Evolutionary conservation across 2,797 vertebrate genomes (phyloP), one percentile per base, ranked within the genome.

Genomic region (Falco naumanni): DNA sequence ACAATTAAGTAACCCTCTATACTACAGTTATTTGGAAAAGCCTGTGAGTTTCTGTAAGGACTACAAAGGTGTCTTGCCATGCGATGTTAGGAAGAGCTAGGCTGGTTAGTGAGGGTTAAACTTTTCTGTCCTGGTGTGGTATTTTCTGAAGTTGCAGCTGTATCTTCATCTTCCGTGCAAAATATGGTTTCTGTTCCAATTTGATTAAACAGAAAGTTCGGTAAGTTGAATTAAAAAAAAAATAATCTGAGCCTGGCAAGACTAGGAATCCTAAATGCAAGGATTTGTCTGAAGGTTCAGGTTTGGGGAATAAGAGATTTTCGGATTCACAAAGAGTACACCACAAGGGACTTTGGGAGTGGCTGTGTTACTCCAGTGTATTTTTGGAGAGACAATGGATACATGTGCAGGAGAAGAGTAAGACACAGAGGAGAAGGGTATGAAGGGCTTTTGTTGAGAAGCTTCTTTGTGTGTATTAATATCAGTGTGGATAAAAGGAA

Each of bases 271-370:
- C 70, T 64, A 89, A 98, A 95, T 97, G 72, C 89, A 97, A 16
- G 39, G n/a, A 94, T 92, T 97, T 63, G 85, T 95, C 81, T 95
- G 94, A 97, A 94, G 85, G 95, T 94, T 94, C 78, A 93, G 81
- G 75, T 97, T 97, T 92, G 72, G 95, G 82, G 93, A 96, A 93
- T 95, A 87, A 75, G 68, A 91, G 91, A 75, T 56, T 97, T 97
- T 96, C 63, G 93, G 70, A 92, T 94, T 97, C 81, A 69, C 89
- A 90, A 83, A 94, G 94, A 92, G 75, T 72, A 86, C 70, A 90
- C 79, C 79, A 39, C 71, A 60, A 78, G 92, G 92, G 86, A 93
- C 84, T 92, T 57, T 96, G 94, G 82, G 96, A 97, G 94, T 89
- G 95, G 82, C 81, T 96, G 75, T 47, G 29, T 96, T 96, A 86